Conservation (phyloP, 2,888 invertebrate species). For the Ctenicera cuprea region DNA sequence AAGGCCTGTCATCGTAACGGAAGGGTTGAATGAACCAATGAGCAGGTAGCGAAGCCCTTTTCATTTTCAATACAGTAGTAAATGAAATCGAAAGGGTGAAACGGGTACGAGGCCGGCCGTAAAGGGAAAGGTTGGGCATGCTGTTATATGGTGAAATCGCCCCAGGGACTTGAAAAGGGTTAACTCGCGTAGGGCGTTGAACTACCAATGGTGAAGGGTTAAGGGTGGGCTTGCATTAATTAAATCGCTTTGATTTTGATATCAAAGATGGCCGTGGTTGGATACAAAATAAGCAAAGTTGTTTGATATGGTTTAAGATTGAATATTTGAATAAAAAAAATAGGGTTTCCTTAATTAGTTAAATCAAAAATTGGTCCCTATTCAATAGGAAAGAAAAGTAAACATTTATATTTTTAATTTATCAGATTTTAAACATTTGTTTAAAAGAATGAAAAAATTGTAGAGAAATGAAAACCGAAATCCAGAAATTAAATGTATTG, state of each 20-base stretch:
- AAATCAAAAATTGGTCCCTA: too few species aligned
- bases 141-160: slow-evolving; percentile 41
- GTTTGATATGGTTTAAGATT: not conserved
- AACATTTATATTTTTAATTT: too few species aligned
- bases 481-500: too few species aligned
- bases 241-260: slow-evolving; percentile 50
- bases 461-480: too few species aligned
- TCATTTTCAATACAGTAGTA: slow-evolving; percentile 52
- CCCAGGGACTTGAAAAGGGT: slow-evolving; percentile 49
- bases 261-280: slow-evolving; percentile 41
- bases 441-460: too few species aligned
- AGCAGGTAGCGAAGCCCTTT: slow-evolving; percentile 63
- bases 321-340: too few species aligned
- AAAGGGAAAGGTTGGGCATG: slow-evolving; percentile 45
- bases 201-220: slow-evolving; percentile 61
- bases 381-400: too few species aligned
- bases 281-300: not conserved
- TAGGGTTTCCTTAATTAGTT: too few species aligned
- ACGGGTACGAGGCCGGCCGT: slow-evolving; percentile 36
- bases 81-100: slow-evolving; percentile 61
- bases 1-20: slow-evolving; percentile 48
- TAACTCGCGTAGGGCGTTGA: slow-evolving; percentile 53
- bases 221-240: slow-evolving; percentile 64
- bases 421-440: too few species aligned
- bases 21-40: slow-evolving; percentile 58